Conservation (phyloP, 2,888 invertebrate species). For the Orthosia gothica region DNA sequence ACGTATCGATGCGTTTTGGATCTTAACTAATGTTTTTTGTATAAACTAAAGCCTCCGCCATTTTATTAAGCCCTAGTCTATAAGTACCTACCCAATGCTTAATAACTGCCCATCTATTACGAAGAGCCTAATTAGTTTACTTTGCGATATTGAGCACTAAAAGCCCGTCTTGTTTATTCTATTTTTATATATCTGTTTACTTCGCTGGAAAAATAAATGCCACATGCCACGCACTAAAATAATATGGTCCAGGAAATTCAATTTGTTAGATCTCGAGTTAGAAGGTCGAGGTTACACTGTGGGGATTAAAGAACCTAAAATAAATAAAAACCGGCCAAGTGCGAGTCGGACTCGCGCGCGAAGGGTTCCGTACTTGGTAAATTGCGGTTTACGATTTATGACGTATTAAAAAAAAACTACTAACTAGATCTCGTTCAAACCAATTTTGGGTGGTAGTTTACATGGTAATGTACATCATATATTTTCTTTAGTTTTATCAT, state of each 20-base stretch:
- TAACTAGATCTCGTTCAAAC: too few relatives aligned
- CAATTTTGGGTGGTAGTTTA: too few relatives aligned
- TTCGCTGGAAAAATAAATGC: slow-evolving; percentile 47
- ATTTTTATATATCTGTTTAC: slow-evolving; percentile 59
- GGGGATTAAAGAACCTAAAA: slow-evolving; percentile 29
- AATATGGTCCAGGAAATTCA: slow-evolving; percentile 61
- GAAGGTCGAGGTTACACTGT: slow-evolving; percentile 40
- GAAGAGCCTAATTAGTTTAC: slow-evolving; percentile 30
- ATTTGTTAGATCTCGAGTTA: slow-evolving; percentile 55
- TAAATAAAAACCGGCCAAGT: too few relatives aligned
- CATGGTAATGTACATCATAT: too few relatives aligned
- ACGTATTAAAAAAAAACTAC: too few relatives aligned
- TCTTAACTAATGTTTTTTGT: neutral
- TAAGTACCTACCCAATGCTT: slow-evolving; percentile 1
- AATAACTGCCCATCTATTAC: slow-evolving; percentile 21
- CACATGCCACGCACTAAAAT: slow-evolving; percentile 47
- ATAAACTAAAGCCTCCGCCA: slow-evolving; percentile 1
- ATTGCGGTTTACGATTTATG: too few relatives aligned
- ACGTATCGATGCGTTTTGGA: too few relatives aligned
- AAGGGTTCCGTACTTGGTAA: too few relatives aligned
- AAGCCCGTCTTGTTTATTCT: slow-evolving; percentile 23
- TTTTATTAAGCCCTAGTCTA: slow-evolving; percentile 8
- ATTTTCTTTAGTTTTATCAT: too few relatives aligned
- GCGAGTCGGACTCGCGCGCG: too few relatives aligned
- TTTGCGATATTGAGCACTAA: slow-evolving; percentile 31